Base-by-base conservation (phyloP, 2,888 invertebrate species). In the Stenolophus ochropezus region DNA sequence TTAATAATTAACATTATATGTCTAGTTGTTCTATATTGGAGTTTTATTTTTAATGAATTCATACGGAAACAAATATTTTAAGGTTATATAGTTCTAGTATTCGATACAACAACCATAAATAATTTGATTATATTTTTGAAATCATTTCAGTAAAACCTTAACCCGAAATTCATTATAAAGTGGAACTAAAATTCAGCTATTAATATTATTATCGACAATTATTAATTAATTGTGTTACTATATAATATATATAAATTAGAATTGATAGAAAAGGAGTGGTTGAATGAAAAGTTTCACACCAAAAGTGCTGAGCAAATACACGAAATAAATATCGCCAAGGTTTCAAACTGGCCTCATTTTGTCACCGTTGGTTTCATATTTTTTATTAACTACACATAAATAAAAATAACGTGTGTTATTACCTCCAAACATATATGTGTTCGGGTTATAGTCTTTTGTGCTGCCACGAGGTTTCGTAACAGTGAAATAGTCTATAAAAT, bases 391-490 rank as follows among this genome's bases (percentile, higher is more conserved):
- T n/a, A 49, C 73, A 73, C 73, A 73, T 73, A 73, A 73, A 73
- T 73, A 73, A 73, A 73, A 73, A 73, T 73, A 49, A 73, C 27
- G 49, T 73, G 47, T 49, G 47, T 73, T 73, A 47, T 73, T 73
- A 73, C 47, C 47, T 69, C 69, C 61, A 61, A 61, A 61, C 25
- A 61, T 27, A 61, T 42, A 42, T 42, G 33, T 42, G 33, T 42
- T 42, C 33, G 33, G 33, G 33, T 61, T 61, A 61, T 23, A 25
- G n/a, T 61, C 61, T 61, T 61, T 61, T 61, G 61, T 61, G 61
- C 25, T 61, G 61, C 25, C 61, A 61, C 61, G 23, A 25, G 5
- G 25, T 61, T 61, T 61, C 61, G 61, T 61, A 61, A 61, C 25
- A 25, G 61, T 61, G 56, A 56, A 61, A 61, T 61, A 61, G 61